phyloP scores from a whole-genome alignment of 2,113 vertebrate species.

The Nesoenas mayeri region DNA sequence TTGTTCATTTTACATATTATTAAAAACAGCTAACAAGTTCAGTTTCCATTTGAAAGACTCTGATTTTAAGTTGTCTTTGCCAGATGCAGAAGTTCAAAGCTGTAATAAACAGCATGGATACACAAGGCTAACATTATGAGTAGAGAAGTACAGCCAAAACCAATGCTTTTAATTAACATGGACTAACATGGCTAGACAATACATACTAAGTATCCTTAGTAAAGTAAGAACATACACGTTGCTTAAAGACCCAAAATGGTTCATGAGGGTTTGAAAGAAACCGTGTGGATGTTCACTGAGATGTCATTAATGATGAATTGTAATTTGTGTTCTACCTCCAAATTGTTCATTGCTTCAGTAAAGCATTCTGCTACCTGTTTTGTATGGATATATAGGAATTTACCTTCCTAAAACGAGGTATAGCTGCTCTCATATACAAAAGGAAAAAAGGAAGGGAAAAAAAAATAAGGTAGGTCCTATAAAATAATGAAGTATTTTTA shows the following conservation, averaged over 20 bases:
- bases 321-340: not conserved
- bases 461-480: not conserved
- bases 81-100: not conserved
- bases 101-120: not conserved
- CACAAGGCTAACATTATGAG: not conserved
- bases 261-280: not conserved
- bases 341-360: not conserved
- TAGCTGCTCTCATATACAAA: not conserved
- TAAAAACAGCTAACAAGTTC: not conserved
- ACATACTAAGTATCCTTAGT: not conserved
- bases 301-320: not conserved
- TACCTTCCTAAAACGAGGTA: not conserved
- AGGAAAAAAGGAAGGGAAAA: not conserved
- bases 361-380: not conserved
- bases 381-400: not conserved
- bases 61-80: constrained; percentile 3
- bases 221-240: not conserved
- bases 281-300: not conserved
- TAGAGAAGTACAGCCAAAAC: not conserved
- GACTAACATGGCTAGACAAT: not conserved
- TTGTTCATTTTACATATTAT: not conserved
- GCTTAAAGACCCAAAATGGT: not conserved
- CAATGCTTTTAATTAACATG: not conserved
- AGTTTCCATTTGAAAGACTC: not conserved
- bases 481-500: not conserved